Evolutionary conservation across 92 coral and sea anemone species (phyloP).

Genomic region (Epizoanthus scotinus): DNA sequence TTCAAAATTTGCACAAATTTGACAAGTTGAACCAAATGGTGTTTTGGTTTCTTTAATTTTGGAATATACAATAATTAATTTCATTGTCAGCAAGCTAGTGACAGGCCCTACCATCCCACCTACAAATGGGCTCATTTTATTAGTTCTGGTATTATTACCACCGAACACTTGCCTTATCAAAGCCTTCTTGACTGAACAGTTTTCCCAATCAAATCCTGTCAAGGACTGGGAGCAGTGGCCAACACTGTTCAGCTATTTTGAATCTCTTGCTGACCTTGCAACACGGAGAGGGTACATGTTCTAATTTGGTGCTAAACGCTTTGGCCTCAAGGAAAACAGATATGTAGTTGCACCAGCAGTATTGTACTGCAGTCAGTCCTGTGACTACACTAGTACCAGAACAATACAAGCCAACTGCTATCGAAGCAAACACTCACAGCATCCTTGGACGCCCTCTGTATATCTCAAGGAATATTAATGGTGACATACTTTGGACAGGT

Average conservation of each 20-base stretch:
- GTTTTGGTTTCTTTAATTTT: no score
- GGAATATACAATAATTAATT: no score
- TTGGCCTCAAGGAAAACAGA: slow-evolving; percentile 54
- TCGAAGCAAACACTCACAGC: no score
- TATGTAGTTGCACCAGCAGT: slow-evolving; percentile 44
- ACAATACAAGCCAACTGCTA: no score
- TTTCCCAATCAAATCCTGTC: slow-evolving; percentile 69
- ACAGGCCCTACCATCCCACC: no score
- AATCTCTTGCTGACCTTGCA: slow-evolving; percentile 59
- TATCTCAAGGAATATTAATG: slow-evolving; percentile 61
- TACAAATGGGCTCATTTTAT: no score
- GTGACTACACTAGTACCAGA: no score
- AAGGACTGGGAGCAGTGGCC: slow-evolving; percentile 77
- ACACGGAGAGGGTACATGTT: slow-evolving; percentile 62
- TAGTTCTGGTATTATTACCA: slow-evolving; percentile 55
- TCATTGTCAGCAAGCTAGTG: no score
- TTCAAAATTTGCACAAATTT: no score
- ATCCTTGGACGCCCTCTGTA: slow-evolving; percentile 71
- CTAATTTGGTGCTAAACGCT: slow-evolving; percentile 65
- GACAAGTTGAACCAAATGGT: no score
- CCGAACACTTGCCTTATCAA: slow-evolving; percentile 63
- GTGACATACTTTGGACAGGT: slow-evolving; percentile 75
- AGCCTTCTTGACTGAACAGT: slow-evolving; percentile 63
- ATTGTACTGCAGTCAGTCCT: slow-evolving; percentile 54
- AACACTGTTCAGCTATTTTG: slow-evolving; percentile 62